Evolutionary conservation across 2,113 vertebrate genomes (phyloP).

Genomic region (Emydura subglobosa): DNA sequence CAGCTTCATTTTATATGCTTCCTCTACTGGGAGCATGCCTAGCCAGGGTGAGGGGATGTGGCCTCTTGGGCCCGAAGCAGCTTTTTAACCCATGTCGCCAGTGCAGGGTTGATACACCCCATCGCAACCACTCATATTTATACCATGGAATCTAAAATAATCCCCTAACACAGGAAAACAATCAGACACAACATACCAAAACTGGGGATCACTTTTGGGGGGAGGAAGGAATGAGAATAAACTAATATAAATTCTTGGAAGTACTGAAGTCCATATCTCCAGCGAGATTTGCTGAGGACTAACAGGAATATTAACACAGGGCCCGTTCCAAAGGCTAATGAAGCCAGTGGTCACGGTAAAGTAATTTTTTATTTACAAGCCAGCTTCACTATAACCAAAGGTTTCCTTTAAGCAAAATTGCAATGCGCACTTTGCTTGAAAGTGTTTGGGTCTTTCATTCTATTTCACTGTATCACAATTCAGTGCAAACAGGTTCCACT

Average conservation of each 20-base stretch:
- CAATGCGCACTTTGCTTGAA: background rate
- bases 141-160: background rate
- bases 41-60: too few relatives aligned
- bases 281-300: background rate
- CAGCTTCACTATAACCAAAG: background rate
- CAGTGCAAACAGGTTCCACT: background rate
- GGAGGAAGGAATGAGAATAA: background rate
- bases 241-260: background rate
- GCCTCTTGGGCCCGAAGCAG: too few relatives aligned
- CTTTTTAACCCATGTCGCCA: too few relatives aligned
- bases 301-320: background rate
- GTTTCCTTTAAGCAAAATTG: background rate
- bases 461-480: fast-evolving
- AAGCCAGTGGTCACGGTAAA: background rate
- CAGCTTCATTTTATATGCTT: too few relatives aligned
- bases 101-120: too few relatives aligned
- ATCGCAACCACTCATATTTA: background rate
- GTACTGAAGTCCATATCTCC: background rate
- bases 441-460: background rate
- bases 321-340: background rate
- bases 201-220: background rate
- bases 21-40: too few relatives aligned
- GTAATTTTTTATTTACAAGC: background rate
- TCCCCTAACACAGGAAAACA: background rate
- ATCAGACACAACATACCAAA: fast-evolving